Percentiles rank a stretch among this genome's conserved stretches.
phyloP scores from a whole-genome alignment of 23 tunicate genomes.

The Halocynthia aurantium region DNA sequence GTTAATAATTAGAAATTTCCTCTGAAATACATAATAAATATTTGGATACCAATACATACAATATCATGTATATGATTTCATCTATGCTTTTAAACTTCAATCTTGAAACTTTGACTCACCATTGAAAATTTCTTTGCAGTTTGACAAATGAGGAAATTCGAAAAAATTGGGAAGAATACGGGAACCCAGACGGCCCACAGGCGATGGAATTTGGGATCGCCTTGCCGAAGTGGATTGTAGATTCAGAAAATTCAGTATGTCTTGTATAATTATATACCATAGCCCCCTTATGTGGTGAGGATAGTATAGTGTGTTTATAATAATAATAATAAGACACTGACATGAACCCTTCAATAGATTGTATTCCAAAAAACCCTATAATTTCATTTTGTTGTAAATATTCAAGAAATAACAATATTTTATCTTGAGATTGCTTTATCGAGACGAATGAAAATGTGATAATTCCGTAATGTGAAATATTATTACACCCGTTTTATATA shows the following conservation, averaged over 20 bases:
- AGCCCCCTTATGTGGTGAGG: background rate
- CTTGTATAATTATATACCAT: no score
- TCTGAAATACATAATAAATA: background rate
- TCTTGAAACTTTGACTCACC: background rate
- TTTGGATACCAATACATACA: background rate
- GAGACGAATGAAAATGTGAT: no score
- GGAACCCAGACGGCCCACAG: conserved; percentile 93
- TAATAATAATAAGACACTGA: no score
- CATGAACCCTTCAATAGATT: no score
- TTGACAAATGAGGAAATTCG: conserved; percentile 68
- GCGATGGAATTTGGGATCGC: conserved; percentile 93
- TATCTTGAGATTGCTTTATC: no score
- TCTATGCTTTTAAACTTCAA: background rate
- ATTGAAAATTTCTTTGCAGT: background rate
- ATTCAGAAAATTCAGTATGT: conserved; percentile 69
- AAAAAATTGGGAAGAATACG: conserved; percentile 80
- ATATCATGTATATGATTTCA: background rate
- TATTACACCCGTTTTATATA: no score
- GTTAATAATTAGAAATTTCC: no score
- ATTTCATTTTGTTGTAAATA: no score
- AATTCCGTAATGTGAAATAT: no score
- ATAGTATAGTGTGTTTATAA: no score
- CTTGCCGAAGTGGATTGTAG: conserved; percentile 96
- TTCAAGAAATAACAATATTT: no score
- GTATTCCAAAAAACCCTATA: no score